A percentile compares a stretch with the other conserved stretches of the same genome.
Evolutionary conservation across 2,113 vertebrate genomes (phyloP).

Genomic region (Lycaon pictus): DNA sequence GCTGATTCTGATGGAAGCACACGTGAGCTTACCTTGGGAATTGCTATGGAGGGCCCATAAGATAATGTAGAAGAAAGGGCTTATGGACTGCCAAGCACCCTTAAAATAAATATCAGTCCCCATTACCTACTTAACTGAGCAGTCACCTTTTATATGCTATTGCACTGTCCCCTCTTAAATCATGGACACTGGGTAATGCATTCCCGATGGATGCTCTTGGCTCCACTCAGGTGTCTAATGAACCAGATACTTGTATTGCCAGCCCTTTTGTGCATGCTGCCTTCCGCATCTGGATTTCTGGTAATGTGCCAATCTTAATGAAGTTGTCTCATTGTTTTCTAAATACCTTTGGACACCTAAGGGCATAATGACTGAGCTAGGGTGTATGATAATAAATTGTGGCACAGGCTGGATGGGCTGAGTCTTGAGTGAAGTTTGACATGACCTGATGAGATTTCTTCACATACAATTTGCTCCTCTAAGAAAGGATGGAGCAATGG

Average conservation of each 20-base stretch:
- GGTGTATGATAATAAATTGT: neutral
- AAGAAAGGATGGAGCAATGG: slow-evolving; percentile 19
- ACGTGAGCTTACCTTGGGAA: neutral
- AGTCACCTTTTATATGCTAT: neutral
- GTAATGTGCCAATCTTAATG: slow-evolving; percentile 63
- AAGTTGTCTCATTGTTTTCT: slow-evolving; percentile 72
- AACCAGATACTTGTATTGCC: neutral
- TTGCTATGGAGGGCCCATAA: neutral
- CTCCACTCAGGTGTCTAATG: neutral
- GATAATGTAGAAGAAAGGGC: neutral
- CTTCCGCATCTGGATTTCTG: slow-evolving; percentile 63
- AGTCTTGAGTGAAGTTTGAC: slow-evolving; percentile 21
- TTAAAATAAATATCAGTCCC: too few relatives aligned
- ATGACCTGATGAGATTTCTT: slow-evolving; percentile 54
- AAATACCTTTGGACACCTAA: slow-evolving; percentile 64
- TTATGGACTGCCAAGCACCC: neutral
- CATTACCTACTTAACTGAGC: neutral
- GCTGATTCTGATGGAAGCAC: neutral
- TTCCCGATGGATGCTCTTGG: neutral
- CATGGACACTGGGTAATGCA: neutral
- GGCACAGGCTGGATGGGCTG: neutral
- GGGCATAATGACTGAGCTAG: neutral
- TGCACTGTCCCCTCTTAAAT: neutral
- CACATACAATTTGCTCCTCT: neutral
- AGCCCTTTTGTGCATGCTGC: neutral